phyloP scores from a whole-genome alignment of 2,113 vertebrate genomes.

The Mustela lutreola region DNA sequence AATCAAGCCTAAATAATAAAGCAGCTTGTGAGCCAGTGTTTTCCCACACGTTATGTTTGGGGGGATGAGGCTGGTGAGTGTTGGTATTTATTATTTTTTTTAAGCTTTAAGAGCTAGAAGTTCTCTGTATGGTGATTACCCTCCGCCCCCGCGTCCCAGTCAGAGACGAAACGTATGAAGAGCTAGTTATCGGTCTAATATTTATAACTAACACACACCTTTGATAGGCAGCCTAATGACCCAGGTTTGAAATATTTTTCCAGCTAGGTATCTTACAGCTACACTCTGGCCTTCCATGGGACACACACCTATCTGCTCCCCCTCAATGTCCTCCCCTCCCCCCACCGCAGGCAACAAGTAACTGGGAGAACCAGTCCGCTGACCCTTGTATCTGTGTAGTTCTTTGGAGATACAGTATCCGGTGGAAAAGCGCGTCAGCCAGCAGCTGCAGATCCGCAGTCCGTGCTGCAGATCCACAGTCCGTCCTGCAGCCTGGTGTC shows the following conservation, averaged over 20 bases:
- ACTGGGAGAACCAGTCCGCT: background rate
- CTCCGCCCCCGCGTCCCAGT: background rate
- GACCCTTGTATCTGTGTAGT: background rate
- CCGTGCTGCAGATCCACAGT: background rate
- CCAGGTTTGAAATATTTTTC: background rate
- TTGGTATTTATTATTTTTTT: background rate
- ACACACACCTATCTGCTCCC: background rate
- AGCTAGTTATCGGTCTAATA: background rate
- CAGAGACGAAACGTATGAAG: slow-evolving; percentile 33
- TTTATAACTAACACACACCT: background rate
- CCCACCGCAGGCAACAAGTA: background rate
- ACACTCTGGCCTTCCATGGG: background rate
- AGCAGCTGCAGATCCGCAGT: background rate
- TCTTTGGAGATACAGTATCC: background rate
- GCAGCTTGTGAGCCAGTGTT: background rate
- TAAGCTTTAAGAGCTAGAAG: background rate
- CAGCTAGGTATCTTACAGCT: background rate
- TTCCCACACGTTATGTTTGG: background rate
- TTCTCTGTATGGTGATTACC: background rate
- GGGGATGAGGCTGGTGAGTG: background rate
- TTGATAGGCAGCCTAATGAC: background rate
- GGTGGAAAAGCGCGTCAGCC: background rate
- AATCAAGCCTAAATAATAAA: slow-evolving; percentile 20
- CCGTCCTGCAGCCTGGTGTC: background rate
- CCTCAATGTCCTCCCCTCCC: background rate